A percentile compares a stretch with the other conserved stretches of the same genome.
phyloP scores from a whole-genome alignment of 2,888 invertebrate species.

The Keiferia lycopersicella region DNA sequence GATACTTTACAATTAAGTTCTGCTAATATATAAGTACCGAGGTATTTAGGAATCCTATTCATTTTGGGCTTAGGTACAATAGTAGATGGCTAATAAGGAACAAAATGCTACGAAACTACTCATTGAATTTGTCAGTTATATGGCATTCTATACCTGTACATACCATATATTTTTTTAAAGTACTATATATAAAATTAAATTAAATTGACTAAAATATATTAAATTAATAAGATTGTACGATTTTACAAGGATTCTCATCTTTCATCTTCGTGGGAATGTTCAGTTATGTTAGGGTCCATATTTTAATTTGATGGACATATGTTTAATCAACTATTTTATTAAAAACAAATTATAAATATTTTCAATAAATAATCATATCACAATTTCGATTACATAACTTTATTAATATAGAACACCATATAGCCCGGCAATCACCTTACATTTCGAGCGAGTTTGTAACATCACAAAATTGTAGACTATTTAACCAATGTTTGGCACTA shows the following conservation, averaged over 20 bases:
- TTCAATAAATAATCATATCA: too few species aligned
- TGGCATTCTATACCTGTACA: neutral
- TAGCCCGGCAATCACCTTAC: neutral
- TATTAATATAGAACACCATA: neutral
- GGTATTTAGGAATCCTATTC: neutral
- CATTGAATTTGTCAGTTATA: neutral
- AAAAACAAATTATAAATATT: too few species aligned
- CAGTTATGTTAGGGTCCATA: too few species aligned
- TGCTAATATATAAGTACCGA: neutral
- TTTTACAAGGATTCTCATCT: too few species aligned
- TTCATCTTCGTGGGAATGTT: too few species aligned
- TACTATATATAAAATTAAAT: neutral
- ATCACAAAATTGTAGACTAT: constrained; percentile 24
- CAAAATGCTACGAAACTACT: constrained; percentile 2
- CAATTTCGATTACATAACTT: too few species aligned
- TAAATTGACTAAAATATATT: too few species aligned
- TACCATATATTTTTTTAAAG: too few species aligned
- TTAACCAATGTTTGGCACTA: constrained; percentile 64
- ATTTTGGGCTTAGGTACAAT: neutral
- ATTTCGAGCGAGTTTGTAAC: constrained; percentile 20
- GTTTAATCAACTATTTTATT: too few species aligned
- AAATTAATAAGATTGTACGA: too few species aligned
- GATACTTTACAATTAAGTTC: neutral
- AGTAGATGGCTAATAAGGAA: constrained; percentile 6
- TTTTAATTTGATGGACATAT: too few species aligned